Base-by-base conservation (phyloP, 2,797 vertebrate species). In the Amblyopsis hoosieri region DNA sequence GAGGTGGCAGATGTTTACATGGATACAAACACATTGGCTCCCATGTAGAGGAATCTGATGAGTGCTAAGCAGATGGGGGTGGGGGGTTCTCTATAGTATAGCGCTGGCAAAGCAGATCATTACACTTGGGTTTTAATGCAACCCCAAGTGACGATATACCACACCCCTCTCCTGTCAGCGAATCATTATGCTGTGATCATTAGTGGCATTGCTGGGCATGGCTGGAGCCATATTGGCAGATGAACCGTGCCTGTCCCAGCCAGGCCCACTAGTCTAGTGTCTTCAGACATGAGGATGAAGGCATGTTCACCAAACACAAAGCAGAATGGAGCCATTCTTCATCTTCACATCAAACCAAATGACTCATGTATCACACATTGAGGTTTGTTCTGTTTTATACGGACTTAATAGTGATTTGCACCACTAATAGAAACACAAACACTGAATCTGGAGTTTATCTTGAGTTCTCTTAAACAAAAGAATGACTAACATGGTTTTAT, bases 151-250 rank as follows among this genome's bases (percentile, higher is more conserved):
- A 90, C 83, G 85, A 90, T 92, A 87, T 87, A 91, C 91, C 87
- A 89, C 91, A 89, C 85, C 91, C 83, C 85, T 87, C 84, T 86
- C 85, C 90, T 90, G 91, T 92, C 90, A 91, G 85, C 81, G 86
- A 89, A 92, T 93, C 88, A 91, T 93, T 92, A 92, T 85, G 81
- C 87, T 79, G 82, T 91, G 87, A 92, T 93, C 91, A 91, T 93
- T 93, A 92, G 86, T 91, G 91, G 91, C 90, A 90, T 83, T 72
- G 72, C 83, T 87, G 19, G 19, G 86, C 87, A 87, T 86, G 84
- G 67, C 85, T 64, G 70, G 72, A 85, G 85, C 89, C 88, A 89
- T 90, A 92, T 92, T 90, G 91, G 89, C 90, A 91, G 90, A 92
- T 86, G 87, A 92, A 90, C 86, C 87, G 88, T 86, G 85, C 76